A percentile compares a stretch with the other conserved stretches of the same genome.
phyloP scores from a whole-genome alignment of 2,888 invertebrate species.

The Sturmia bella region DNA sequence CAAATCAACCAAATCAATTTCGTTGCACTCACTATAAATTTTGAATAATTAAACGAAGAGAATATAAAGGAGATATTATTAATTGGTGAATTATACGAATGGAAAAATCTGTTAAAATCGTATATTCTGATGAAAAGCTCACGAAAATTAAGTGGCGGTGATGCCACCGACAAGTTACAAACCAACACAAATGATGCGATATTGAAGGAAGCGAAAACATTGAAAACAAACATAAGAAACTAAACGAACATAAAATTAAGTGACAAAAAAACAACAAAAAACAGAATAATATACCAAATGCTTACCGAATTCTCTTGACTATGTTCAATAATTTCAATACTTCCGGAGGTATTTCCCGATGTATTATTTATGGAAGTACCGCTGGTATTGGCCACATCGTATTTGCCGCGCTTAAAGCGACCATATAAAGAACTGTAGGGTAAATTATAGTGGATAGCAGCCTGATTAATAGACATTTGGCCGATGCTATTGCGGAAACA shows the following conservation, averaged over 20 bases:
- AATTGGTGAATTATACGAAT: too few species aligned
- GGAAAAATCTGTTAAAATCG: too few species aligned
- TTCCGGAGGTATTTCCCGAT: conserved; percentile 80
- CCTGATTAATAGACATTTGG: conserved; percentile 96
- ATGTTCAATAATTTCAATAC: conserved; percentile 82
- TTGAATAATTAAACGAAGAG: too few species aligned
- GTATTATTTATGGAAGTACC: conserved; percentile 79
- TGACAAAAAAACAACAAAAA: neutral
- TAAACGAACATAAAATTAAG: neutral
- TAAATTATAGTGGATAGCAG: conserved; percentile 94
- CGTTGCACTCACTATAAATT: too few species aligned
- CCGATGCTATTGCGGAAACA: conserved; percentile 86
- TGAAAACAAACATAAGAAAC: conserved; percentile 25
- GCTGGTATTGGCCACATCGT: conserved; percentile 83
- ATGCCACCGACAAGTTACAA: too few species aligned
- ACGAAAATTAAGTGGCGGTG: too few species aligned
- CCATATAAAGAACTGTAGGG: conserved; percentile 95
- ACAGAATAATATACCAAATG: conserved; percentile 31
- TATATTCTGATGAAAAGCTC: too few species aligned
- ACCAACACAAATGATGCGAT: conserved; percentile 31
- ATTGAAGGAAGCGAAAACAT: conserved; percentile 9
- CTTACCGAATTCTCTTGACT: conserved; percentile 82
- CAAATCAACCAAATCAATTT: too few species aligned
- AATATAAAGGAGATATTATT: too few species aligned
- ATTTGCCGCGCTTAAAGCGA: conserved; percentile 93